A percentile compares a stretch with the other conserved stretches of the same genome.
Conservation (phyloP, 2,888 invertebrate species). For the Pterobdella sp. region DNA sequence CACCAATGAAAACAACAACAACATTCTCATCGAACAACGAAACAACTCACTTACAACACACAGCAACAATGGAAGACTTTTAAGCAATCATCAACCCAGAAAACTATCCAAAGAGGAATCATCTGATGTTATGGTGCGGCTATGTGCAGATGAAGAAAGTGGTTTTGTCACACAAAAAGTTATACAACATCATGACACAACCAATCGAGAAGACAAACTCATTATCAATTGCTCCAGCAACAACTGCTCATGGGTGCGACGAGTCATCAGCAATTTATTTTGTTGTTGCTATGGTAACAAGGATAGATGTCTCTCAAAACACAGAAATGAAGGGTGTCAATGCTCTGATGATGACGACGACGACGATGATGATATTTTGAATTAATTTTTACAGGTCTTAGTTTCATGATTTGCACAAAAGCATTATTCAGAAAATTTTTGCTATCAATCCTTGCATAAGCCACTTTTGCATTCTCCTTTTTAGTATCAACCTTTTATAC, state of each 20-base stretch:
- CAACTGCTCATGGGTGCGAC: neutral
- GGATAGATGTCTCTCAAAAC: neutral
- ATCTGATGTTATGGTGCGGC: neutral
- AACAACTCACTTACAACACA: no score
- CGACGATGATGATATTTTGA: neutral
- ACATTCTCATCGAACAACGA: neutral
- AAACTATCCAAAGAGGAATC: neutral
- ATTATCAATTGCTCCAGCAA: neutral
- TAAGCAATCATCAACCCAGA: neutral
- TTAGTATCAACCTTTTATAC: no score
- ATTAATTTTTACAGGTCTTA: neutral
- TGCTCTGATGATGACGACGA: conserved; percentile 12
- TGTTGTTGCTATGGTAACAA: conserved; percentile 9
- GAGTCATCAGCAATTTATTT: neutral
- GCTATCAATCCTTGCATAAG: no score
- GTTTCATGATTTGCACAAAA: no score
- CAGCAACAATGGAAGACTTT: neutral
- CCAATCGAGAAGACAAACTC: neutral
- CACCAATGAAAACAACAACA: conserved; percentile 2
- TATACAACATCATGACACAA: neutral
- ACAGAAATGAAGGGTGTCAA: neutral
- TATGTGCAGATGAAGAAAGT: neutral
- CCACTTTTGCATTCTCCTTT: no score
- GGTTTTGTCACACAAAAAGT: neutral
- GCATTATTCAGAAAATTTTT: no score